phyloP scores from a whole-genome alignment of 2,797 vertebrate species.

The Chiloscyllium punctatum region DNA sequence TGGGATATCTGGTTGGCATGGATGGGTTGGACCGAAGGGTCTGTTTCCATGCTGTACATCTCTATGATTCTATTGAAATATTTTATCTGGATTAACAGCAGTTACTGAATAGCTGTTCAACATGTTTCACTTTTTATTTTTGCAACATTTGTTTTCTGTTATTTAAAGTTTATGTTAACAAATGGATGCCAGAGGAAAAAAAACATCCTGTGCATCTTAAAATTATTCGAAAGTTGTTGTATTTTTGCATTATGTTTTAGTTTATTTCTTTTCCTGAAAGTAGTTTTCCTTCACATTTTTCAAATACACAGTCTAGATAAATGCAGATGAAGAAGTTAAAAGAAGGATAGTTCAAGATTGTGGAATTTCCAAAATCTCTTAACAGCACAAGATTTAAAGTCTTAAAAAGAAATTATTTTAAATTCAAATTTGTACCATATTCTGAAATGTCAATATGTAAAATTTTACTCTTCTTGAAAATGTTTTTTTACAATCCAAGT shows the following conservation, averaged over 20 bases:
- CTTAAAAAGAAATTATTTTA: conserved; percentile 9
- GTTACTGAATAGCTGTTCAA: not conserved
- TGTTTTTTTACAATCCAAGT: not conserved
- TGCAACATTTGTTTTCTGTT: not conserved
- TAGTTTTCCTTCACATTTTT: not conserved
- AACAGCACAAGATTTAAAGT: not conserved
- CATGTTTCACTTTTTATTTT: not conserved
- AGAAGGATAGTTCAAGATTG: not conserved
- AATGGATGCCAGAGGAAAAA: not conserved
- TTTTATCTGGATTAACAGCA: not conserved
- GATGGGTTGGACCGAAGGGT: too few relatives aligned
- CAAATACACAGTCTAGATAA: not conserved
- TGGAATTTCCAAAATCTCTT: not conserved
- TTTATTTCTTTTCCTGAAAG: not conserved
- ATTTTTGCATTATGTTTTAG: conserved; percentile 8
- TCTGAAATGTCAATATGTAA: not conserved
- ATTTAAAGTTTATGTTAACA: not conserved
- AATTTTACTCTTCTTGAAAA: not conserved
- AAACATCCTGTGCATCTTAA: not conserved
- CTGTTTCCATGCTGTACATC: too few relatives aligned
- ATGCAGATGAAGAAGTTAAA: not conserved
- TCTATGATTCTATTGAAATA: not conserved
- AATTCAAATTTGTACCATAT: not conserved
- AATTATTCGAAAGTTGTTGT: not conserved
- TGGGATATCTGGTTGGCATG: too few relatives aligned